A percentile compares a stretch with the other conserved stretches of the same genome.
These are phyloP conservation scores for Drosophila mulleri DNA, from an alignment of 2,888 invertebrate genomes.

Conservation along the genomic window DNA sequence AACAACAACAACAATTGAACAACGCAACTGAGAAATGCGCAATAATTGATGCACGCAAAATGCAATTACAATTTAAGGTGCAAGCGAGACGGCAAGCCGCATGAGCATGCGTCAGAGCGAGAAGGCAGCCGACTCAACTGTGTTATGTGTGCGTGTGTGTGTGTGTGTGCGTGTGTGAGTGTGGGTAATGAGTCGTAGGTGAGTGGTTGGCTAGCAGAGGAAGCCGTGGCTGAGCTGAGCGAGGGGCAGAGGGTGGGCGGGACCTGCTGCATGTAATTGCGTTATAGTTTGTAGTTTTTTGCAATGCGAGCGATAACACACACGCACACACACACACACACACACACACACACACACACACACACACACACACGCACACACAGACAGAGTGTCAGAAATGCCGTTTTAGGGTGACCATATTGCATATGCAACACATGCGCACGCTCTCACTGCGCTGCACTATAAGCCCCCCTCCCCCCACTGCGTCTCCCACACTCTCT, in stretches of 20 bases:
- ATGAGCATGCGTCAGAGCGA: constrained; percentile 7
- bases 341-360: constrained; percentile 3
- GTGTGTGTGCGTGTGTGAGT: constrained; percentile 9
- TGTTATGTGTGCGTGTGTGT: background rate
- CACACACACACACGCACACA: constrained; percentile 1
- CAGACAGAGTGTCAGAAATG: constrained; percentile 14
- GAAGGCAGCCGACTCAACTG: constrained; percentile 3
- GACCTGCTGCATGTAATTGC: constrained; percentile 64
- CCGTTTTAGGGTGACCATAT: constrained; percentile 67
- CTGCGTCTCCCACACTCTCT: background rate
- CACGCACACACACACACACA: constrained; percentile 43
- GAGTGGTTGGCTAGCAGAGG: constrained; percentile 17
- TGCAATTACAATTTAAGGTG: constrained; percentile 59
- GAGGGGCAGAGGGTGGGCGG: background rate
- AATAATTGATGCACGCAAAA: constrained; percentile 80
- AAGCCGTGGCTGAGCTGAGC: background rate
- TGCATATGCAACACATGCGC: constrained; percentile 56
- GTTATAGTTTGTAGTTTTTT: constrained; percentile 71
- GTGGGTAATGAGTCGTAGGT: constrained; percentile 57
- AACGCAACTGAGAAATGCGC: constrained; percentile 75
- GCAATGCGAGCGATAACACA: constrained; percentile 61
- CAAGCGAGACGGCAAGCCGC: constrained; percentile 37
- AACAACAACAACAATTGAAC: constrained; percentile 44
- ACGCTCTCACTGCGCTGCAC: constrained; percentile 62
- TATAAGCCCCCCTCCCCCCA: background rate